A percentile compares a stretch with the other conserved stretches of the same genome.
These are phyloP conservation scores for Pimpla rufipes DNA, from an alignment of 2,888 invertebrate genomes.

Conservation along the genomic window DNA sequence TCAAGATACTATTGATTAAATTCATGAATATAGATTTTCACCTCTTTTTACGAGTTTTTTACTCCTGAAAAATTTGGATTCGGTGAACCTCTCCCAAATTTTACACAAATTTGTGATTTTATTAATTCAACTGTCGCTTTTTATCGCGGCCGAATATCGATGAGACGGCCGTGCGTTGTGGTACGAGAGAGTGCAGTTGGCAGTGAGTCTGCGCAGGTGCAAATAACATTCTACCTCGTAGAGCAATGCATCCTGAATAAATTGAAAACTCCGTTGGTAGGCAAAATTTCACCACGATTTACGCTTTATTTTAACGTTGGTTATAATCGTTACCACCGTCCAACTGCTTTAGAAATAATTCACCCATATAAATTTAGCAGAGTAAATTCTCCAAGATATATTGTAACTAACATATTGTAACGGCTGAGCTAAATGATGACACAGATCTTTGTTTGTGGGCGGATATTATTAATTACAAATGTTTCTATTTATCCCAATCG, in stretches of 20 bases:
- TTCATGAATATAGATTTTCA: constrained; percentile 18
- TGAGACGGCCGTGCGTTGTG: constrained; percentile 36
- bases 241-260: constrained; percentile 27
- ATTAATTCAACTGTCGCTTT: constrained; percentile 53
- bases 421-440: no score
- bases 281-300: constrained; percentile 4
- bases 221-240: constrained; percentile 51
- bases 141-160: constrained; percentile 61
- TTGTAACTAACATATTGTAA: no score
- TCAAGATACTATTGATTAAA: constrained; percentile 26
- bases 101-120: constrained; percentile 59
- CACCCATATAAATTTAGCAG: no score
- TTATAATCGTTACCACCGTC: constrained; percentile 17
- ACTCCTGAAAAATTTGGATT: no score
- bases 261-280: constrained; percentile 28
- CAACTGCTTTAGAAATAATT: not conserved
- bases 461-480: no score
- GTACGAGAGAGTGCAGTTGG: constrained; percentile 16
- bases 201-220: constrained; percentile 2
- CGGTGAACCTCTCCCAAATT: constrained; percentile 35
- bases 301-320: constrained; percentile 15
- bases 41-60: not conserved
- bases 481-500: no score
- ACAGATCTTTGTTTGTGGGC: no score
- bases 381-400: no score